These are phyloP conservation scores for Ptychoptera contaminata DNA, from an alignment of 2,888 invertebrate species.

Conservation along the genomic window DNA sequence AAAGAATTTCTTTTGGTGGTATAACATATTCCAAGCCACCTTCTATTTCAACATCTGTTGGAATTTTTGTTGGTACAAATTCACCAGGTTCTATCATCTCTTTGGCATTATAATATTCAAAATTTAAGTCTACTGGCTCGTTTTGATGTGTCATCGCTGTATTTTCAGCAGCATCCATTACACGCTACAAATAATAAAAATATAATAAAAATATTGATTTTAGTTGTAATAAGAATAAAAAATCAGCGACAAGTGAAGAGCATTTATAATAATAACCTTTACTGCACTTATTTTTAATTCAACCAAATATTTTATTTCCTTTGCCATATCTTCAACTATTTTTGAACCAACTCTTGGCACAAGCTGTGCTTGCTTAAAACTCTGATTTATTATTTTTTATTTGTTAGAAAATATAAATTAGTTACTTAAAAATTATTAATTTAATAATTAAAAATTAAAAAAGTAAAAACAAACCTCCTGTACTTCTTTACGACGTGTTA, in stretches of 20 bases:
- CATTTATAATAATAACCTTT: conserved; percentile 39
- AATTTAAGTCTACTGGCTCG: conserved; percentile 39
- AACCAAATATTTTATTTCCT: conserved; percentile 77
- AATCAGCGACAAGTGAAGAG: background rate
- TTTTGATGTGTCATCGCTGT: conserved; percentile 49
- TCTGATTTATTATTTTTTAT: conserved; percentile 33
- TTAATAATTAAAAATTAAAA: background rate
- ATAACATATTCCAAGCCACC: conserved; percentile 39
- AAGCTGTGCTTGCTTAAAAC: conserved; percentile 64
- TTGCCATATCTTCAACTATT: conserved; percentile 67
- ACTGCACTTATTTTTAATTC: conserved; percentile 77
- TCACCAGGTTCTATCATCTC: conserved; percentile 44
- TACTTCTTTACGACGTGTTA: conserved; percentile 62
- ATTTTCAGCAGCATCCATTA: conserved; percentile 78
- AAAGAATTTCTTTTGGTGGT: conserved; percentile 43
- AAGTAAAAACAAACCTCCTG: conserved; percentile 44
- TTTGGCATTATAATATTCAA: conserved; percentile 55
- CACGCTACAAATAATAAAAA: conserved; percentile 37
- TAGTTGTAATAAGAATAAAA: background rate
- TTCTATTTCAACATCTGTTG: conserved; percentile 36
- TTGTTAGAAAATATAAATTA: conserved; percentile 9
- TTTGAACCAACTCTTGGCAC: conserved; percentile 59
- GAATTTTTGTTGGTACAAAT: conserved; percentile 35
- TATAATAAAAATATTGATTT: background rate
- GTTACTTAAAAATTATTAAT: background rate